Evolutionary conservation across 2,113 vertebrate genomes (phyloP).

Genomic region (Ginglymostoma cirratum): DNA sequence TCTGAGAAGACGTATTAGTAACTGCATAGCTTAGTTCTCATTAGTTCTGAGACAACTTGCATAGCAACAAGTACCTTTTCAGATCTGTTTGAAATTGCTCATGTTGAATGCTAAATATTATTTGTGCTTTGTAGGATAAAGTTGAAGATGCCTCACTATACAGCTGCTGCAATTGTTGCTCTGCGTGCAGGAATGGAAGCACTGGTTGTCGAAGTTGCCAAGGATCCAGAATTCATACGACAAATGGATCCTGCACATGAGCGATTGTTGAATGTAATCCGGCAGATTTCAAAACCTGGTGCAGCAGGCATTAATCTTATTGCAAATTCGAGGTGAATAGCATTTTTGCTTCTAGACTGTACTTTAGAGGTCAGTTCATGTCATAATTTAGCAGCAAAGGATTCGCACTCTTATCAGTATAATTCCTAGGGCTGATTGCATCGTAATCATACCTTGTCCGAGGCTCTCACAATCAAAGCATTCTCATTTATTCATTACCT

Average conservation of each 20-base stretch:
- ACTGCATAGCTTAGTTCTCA: not conserved
- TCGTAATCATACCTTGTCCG: not conserved
- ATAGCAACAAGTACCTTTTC: not conserved
- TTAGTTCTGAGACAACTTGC: not conserved
- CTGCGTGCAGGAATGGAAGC: slow-evolving; percentile 78
- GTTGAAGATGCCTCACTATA: slow-evolving; percentile 63
- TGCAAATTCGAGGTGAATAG: slow-evolving; percentile 58
- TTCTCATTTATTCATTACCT: not conserved
- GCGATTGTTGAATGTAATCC: slow-evolving; percentile 69
- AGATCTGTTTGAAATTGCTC: not conserved
- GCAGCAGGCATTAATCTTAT: slow-evolving; percentile 71
- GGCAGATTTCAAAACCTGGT: slow-evolving; percentile 69
- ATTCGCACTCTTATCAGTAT: not conserved
- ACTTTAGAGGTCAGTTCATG: not conserved
- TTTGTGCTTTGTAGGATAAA: slow-evolving; percentile 67
- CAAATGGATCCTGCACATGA: slow-evolving; percentile 71
- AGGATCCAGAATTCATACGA: slow-evolving; percentile 68
- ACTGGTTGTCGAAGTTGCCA: slow-evolving; percentile 79
- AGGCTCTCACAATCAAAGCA: not conserved
- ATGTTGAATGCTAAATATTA: not conserved
- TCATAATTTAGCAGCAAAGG: not conserved
- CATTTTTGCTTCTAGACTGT: not conserved
- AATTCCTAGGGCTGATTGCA: not conserved
- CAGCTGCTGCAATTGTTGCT: slow-evolving; percentile 65
- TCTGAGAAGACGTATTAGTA: not conserved